phyloP scores from a whole-genome alignment of 2,797 vertebrate genomes.

The Bothrops alternatus region DNA sequence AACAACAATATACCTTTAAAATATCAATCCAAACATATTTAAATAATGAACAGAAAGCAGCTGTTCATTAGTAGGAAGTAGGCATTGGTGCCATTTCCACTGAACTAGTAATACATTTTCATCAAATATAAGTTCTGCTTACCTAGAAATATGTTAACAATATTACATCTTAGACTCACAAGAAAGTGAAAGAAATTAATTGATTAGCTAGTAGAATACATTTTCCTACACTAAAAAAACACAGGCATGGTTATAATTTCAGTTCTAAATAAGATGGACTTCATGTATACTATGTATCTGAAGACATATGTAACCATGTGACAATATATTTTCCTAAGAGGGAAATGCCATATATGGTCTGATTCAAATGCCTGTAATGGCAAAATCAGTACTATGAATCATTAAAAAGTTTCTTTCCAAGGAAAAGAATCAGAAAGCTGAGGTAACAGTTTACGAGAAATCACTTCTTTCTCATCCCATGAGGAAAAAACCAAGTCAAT shows the following conservation, averaged over 20 bases:
- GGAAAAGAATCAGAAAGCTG: neutral
- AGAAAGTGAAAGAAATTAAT: neutral
- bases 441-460: neutral
- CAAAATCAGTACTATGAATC: neutral
- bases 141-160: neutral
- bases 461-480: neutral
- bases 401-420: neutral
- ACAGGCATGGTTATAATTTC: neutral
- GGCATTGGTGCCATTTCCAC: neutral
- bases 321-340: neutral
- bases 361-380: neutral
- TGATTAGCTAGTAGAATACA: neutral
- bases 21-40: neutral
- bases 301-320: neutral
- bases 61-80: neutral
- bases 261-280: neutral
- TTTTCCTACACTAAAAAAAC: neutral
- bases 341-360: neutral
- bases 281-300: neutral
- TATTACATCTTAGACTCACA: neutral
- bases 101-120: neutral
- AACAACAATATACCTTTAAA: neutral
- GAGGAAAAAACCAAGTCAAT: neutral
- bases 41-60: neutral
- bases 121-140: neutral